phyloP scores from a whole-genome alignment of 2,113 vertebrate species.

The Pitta sordida region DNA sequence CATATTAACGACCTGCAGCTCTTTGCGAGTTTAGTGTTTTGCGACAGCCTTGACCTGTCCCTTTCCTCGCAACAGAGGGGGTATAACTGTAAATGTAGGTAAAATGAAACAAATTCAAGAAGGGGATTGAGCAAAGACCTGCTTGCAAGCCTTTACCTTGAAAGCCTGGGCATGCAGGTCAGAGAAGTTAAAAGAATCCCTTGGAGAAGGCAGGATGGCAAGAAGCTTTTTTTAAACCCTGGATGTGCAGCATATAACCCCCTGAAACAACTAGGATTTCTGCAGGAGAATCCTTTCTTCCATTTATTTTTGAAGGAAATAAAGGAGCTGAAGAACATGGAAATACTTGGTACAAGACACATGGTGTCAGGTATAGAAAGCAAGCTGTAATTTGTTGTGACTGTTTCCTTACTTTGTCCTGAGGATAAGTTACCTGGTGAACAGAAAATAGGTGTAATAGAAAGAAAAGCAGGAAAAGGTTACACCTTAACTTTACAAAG shows the following conservation, averaged over 20 bases:
- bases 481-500: background rate
- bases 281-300: background rate
- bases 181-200: background rate
- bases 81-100: background rate
- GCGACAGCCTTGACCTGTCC: too few relatives aligned
- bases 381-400: background rate
- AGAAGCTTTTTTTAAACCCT: background rate
- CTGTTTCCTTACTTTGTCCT: background rate
- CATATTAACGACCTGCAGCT: too few relatives aligned
- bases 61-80: too few relatives aligned
- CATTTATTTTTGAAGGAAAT: background rate
- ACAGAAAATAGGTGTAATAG: background rate
- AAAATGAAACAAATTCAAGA: background rate
- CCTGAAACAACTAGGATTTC: background rate
- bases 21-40: too few relatives aligned
- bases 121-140: background rate
- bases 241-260: background rate
- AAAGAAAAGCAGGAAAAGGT: background rate
- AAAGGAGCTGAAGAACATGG: background rate
- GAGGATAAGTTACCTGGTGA: background rate
- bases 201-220: background rate
- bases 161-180: rapidly evolving
- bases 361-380: background rate
- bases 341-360: background rate
- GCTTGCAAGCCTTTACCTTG: background rate